phyloP scores from a whole-genome alignment of 1,140 invertebrate genomes.

The Rhopalosiphum maidis region DNA sequence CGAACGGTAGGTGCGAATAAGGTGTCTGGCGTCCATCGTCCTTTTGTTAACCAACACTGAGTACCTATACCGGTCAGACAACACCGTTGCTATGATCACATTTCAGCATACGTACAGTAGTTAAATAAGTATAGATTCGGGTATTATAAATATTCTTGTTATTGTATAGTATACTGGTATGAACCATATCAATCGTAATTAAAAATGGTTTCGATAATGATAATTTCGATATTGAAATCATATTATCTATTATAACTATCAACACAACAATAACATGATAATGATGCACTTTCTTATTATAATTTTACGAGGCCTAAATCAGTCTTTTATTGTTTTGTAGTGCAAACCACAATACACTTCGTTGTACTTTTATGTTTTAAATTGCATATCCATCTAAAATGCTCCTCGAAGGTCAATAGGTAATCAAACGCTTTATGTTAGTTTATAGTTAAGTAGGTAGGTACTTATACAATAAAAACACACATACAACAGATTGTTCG shows the following conservation, averaged over 20 bases:
- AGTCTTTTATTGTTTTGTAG: neutral
- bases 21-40: too few relatives aligned
- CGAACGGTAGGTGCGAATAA: neutral
- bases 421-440: neutral
- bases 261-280: neutral
- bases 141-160: neutral
- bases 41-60: neutral
- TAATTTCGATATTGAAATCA: neutral
- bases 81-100: neutral
- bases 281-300: neutral
- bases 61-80: neutral
- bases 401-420: neutral
- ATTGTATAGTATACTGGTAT: neutral
- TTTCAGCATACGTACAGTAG: neutral
- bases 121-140: neutral
- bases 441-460: neutral
- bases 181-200: neutral
- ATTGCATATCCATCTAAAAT: neutral
- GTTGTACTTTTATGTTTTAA: neutral
- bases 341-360: neutral
- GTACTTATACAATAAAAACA: neutral
- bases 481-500: neutral
- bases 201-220: neutral
- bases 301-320: neutral
- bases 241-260: neutral